Conservation (phyloP, 2,113 vertebrate species). For the Poecile atricapillus region DNA sequence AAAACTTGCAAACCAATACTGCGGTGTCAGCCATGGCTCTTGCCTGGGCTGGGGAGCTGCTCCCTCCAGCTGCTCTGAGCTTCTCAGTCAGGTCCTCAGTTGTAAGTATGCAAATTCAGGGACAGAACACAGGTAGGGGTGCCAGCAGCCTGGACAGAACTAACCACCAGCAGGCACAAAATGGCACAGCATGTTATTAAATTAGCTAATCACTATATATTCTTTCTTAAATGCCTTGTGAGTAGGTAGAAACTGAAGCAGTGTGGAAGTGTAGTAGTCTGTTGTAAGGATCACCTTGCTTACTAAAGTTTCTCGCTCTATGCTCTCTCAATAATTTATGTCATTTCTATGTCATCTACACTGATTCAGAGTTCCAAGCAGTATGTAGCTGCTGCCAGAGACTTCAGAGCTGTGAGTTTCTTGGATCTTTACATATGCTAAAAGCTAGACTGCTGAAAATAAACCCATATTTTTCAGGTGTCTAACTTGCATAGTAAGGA, state of each 20-base stretch:
- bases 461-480: background rate
- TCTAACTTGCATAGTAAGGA: background rate
- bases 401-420: background rate
- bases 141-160: background rate
- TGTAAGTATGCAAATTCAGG: accelerated
- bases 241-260: background rate
- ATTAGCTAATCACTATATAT: background rate
- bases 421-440: background rate
- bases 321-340: background rate
- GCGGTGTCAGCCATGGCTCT: background rate
- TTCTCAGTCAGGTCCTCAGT: background rate
- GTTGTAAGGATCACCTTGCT: background rate
- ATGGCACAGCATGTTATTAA: background rate
- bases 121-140: background rate
- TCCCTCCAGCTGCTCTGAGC: background rate
- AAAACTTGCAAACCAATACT: background rate
- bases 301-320: background rate
- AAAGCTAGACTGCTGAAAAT: background rate
- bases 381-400: background rate
- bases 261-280: background rate
- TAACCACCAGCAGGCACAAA: background rate
- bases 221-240: background rate
- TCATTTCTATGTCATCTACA: background rate
- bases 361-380: background rate
- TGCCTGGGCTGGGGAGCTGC: background rate